Percentiles rank a stretch among this genome's conserved stretches.
phyloP scores from a whole-genome alignment of 1,140 invertebrate species.

The Brachionus rubens region DNA sequence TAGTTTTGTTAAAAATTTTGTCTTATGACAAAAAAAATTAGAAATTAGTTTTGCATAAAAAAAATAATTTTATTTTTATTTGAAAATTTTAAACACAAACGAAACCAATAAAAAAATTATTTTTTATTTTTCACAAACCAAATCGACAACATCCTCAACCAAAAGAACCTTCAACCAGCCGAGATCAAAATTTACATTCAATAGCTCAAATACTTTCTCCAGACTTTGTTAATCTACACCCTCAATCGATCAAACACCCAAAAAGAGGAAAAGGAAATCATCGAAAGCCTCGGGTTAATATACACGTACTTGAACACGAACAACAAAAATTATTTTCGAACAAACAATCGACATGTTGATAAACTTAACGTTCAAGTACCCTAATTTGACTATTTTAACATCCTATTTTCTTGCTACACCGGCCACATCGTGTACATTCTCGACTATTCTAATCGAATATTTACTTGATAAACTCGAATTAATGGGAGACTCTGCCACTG shows the following conservation, averaged over 20 bases:
- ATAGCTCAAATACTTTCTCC: conserved; percentile 85
- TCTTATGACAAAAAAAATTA: too few species aligned
- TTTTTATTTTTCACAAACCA: conserved; percentile 45
- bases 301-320: conserved; percentile 20
- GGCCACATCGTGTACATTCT: conserved; percentile 89
- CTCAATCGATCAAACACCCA: conserved; percentile 55
- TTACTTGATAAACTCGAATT: conserved; percentile 89
- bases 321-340: conserved; percentile 37
- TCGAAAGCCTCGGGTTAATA: conserved; percentile 88
- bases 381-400: conserved; percentile 69
- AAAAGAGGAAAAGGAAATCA: conserved; percentile 93
- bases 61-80: too few species aligned
- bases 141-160: conserved; percentile 48
- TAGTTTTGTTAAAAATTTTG: too few species aligned
- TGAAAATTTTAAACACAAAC: too few species aligned
- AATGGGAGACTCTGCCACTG: conserved; percentile 81
- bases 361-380: conserved; percentile 9
- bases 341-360: not conserved
- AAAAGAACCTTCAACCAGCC: conserved; percentile 49
- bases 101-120: too few species aligned
- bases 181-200: conserved; percentile 73
- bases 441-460: conserved; percentile 92
- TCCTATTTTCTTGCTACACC: conserved; percentile 90
- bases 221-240: conserved; percentile 78
- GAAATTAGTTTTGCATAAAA: too few species aligned